A percentile compares a stretch with the other conserved stretches of the same genome.
Evolutionary conservation across 2,888 invertebrate species (phyloP).

Genomic region (Xanthorhoe spadicearia): DNA sequence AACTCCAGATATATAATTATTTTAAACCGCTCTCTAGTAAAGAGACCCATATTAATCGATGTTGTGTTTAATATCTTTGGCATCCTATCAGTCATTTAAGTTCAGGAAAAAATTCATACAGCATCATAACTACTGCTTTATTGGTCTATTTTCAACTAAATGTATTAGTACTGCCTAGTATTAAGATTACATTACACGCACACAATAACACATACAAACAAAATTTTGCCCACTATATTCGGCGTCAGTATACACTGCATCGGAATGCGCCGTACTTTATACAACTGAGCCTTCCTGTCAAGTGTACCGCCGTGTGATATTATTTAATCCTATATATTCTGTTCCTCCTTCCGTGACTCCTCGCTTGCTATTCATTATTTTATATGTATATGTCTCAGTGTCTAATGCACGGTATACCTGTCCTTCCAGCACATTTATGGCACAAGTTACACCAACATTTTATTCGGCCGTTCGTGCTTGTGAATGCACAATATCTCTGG

Average conservation of each 20-base stretch:
- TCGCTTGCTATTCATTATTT: constrained; percentile 77
- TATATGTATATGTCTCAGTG: constrained; percentile 69
- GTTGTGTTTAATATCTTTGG: constrained; percentile 49
- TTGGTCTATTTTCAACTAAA: constrained; percentile 30
- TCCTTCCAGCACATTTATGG: constrained; percentile 79
- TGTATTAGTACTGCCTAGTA: constrained; percentile 60
- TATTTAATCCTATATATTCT: constrained; percentile 66
- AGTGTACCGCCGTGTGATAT: constrained; percentile 66
- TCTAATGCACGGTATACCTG: constrained; percentile 80
- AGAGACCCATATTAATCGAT: constrained; percentile 34
- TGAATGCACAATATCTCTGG: constrained; percentile 77
- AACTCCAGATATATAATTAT: constrained; percentile 28
- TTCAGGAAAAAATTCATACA: constrained; percentile 10
- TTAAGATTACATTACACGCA: constrained; percentile 48
- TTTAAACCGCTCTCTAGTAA: constrained; percentile 54
- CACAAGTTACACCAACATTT: constrained; percentile 74
- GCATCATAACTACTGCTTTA: constrained; percentile 21
- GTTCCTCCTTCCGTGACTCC: constrained; percentile 74
- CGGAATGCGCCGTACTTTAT: constrained; percentile 73
- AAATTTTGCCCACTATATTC: constrained; percentile 57
- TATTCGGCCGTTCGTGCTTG: constrained; percentile 78
- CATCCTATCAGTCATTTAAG: constrained; percentile 46
- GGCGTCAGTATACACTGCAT: constrained; percentile 73
- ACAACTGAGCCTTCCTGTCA: constrained; percentile 72
- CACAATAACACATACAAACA: constrained; percentile 57